Evolutionary conservation across 1,140 invertebrate species (phyloP).

Genomic region (Goniozus legneri): DNA sequence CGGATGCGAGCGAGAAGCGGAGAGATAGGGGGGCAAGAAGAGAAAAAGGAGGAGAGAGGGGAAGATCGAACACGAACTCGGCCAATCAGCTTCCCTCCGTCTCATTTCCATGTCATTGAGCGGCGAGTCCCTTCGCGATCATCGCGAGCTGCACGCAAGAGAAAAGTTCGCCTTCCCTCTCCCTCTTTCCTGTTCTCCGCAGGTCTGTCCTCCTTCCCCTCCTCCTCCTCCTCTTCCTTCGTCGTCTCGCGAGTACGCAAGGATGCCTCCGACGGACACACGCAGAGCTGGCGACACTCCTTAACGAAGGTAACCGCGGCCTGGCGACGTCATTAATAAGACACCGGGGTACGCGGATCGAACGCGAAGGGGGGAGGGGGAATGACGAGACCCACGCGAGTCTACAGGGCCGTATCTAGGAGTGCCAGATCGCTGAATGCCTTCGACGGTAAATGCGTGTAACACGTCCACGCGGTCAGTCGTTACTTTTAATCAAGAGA

Average conservation of each 20-base stretch:
- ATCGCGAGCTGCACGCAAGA: not conserved
- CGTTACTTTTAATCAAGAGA: constrained; percentile 46
- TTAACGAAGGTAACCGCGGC: not conserved
- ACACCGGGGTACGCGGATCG: constrained; percentile 3
- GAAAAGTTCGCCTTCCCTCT: no score
- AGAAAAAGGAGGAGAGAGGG: not conserved
- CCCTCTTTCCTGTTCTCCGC: no score
- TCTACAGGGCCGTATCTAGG: not conserved
- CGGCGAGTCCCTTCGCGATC: constrained; percentile 5
- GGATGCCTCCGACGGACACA: no score
- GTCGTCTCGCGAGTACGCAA: no score
- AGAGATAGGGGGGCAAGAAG: not conserved
- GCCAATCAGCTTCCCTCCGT: not conserved
- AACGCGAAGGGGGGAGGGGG: not conserved
- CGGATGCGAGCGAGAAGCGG: not conserved
- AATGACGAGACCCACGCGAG: constrained; percentile 2
- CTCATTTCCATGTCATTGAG: constrained; percentile 5
- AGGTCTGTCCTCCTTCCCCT: not conserved
- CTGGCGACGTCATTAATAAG: constrained; percentile 4
- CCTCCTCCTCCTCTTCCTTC: no score
- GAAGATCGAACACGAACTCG: no score
- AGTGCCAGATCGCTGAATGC: constrained; percentile 11
- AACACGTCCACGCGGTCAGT: constrained; percentile 22
- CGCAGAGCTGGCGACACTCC: not conserved
- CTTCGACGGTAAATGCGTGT: constrained; percentile 37